phyloP scores from a whole-genome alignment of 1,140 invertebrate species.

The Brachionus rotundiformis region DNA sequence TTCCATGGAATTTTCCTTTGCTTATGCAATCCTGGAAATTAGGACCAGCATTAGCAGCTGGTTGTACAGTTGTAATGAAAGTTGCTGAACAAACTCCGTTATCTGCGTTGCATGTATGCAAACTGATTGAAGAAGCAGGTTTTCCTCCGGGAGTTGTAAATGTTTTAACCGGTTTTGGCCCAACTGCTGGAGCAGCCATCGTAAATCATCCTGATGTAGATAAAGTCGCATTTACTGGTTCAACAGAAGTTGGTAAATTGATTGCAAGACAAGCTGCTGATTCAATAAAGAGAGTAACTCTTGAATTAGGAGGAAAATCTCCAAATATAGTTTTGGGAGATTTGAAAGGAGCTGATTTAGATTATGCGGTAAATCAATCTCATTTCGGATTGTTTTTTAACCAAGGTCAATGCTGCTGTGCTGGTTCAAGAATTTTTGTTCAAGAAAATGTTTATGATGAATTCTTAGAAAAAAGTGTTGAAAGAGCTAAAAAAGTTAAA shows the following conservation, averaged over 20 bases:
- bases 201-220: conserved; percentile 58
- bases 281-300: conserved; percentile 79
- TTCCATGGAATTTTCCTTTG: conserved; percentile 78
- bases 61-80: conserved; percentile 85
- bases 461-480: conserved; percentile 64
- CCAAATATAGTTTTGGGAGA: conserved; percentile 81
- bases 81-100: conserved; percentile 91
- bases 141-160: conserved; percentile 58
- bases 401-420: conserved; percentile 66
- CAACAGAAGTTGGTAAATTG: conserved; percentile 79
- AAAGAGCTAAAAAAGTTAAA: conserved; percentile 70
- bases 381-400: conserved; percentile 78
- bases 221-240: conserved; percentile 81
- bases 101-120: conserved; percentile 77
- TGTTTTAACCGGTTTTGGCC: conserved; percentile 56
- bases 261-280: conserved; percentile 73
- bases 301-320: conserved; percentile 87
- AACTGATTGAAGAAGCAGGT: conserved; percentile 73
- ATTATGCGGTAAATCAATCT: conserved; percentile 74
- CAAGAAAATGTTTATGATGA: conserved; percentile 63
- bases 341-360: conserved; percentile 67
- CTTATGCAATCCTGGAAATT: conserved; percentile 95
- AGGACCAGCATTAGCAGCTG: conserved; percentile 80
- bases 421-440: conserved; percentile 60
- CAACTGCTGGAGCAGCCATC: conserved; percentile 60